Evolutionary conservation across 2,888 invertebrate genomes (phyloP), one percentile per base, ranked within the genome.

Genomic region (Petrolisthes manimaculis): DNA sequence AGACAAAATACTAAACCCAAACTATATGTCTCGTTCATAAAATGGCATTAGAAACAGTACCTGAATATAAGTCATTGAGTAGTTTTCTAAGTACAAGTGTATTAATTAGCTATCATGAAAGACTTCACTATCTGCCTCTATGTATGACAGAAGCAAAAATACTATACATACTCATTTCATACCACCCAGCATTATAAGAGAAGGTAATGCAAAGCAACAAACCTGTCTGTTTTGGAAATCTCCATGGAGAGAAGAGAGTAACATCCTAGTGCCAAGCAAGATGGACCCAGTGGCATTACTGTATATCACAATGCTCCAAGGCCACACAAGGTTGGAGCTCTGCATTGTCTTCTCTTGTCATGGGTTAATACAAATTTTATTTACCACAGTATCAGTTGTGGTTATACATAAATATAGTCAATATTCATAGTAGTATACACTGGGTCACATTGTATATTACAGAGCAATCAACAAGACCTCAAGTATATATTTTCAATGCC

Each of bases 381-480:
- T 37, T 37, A 37, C 37, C 37, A 37, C 37, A 37, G 37, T 37
- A 37, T 37, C 37, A 37, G 37, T 37, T 37, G 37, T 37, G 37
- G 37, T 37, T 37, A 37, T 37, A 37, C 37, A 37, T 37, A 37
- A 37, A 37, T 37, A 37, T 37, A 37, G 37, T 37, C 21, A 12
- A n/a, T 71, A n/a, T 12, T 71, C 71, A 14, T n/a, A 18, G 71
- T 71, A 21, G 55, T 84, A 84, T 78, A 78, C 84, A 84, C 51
- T 84, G 78, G 84, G 84, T 84, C 79, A 85, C 79, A 69, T 18
- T 56, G 56, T 77, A 54, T 83, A 77, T 67, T 84, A 61, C 51
- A 55, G n/a, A 74, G 75, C 78, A 84, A 24, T 74, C 78, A 75
- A 37, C 61, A 51, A 78, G 37, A 81, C 61, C 81, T 61, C 18